Conservation (phyloP, 1,140 invertebrate genomes). For the Geopemphigus sp. region DNA sequence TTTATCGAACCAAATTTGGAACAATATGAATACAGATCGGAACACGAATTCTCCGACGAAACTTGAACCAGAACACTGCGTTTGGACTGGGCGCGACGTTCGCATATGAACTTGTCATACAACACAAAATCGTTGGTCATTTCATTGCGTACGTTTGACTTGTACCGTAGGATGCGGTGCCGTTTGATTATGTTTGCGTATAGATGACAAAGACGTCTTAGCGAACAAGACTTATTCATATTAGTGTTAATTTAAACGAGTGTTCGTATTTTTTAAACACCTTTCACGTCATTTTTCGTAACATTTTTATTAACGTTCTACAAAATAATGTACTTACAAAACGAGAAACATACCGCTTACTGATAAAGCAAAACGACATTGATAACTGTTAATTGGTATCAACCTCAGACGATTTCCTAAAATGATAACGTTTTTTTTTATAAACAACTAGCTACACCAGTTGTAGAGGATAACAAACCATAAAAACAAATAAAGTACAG, state of each 20-base stretch:
- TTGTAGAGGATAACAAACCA: no score
- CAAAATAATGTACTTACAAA: no score
- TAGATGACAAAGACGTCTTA: slow-evolving; percentile 10
- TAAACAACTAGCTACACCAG: no score
- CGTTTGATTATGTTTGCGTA: not conserved
- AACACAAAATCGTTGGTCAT: slow-evolving; percentile 37
- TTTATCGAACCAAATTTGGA: slow-evolving; percentile 53
- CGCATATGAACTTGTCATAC: slow-evolving; percentile 55
- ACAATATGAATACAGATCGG: slow-evolving; percentile 53
- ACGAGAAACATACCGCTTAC: no score
- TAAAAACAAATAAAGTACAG: no score
- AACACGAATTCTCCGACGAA: slow-evolving; percentile 53
- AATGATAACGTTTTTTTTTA: not conserved
- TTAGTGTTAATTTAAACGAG: not conserved
- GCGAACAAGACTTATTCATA: slow-evolving; percentile 26
- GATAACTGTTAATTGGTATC: slow-evolving; percentile 9
- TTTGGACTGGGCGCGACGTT: slow-evolving; percentile 60
- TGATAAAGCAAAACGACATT: not conserved
- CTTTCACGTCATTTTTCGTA: no score
- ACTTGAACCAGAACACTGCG: slow-evolving; percentile 58
- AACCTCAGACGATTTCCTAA: not conserved
- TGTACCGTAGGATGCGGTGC: slow-evolving; percentile 4
- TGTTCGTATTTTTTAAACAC: not conserved
- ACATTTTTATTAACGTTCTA: no score
- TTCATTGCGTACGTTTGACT: slow-evolving; percentile 2